Conservation (phyloP, 2,888 invertebrate species). For the Athalia cordata region DNA sequence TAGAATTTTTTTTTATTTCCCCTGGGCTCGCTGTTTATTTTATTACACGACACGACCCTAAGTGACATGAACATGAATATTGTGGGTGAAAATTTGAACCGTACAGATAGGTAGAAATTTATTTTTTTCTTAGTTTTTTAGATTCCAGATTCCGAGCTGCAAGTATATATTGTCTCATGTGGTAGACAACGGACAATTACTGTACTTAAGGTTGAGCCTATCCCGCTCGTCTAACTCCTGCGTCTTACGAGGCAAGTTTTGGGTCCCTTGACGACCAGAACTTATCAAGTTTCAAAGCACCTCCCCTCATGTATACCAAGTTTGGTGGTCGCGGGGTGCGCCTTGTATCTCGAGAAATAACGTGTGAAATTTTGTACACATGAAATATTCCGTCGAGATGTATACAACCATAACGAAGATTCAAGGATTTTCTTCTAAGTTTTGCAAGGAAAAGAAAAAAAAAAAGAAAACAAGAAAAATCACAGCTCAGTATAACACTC, state of each 20-base stretch:
- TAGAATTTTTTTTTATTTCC: too few species aligned
- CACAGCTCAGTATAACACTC: too few species aligned
- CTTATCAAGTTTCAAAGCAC: conserved; percentile 30
- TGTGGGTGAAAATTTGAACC: too few species aligned
- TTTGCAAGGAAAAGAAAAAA: not conserved
- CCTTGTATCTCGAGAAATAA: not conserved
- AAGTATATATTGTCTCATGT: not conserved
- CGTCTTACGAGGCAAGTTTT: conserved; percentile 9
- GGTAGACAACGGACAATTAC: conserved; percentile 25
- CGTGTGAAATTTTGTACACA: not conserved
- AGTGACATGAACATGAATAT: too few species aligned
- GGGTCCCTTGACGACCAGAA: conserved; percentile 25
- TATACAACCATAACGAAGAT: not conserved
- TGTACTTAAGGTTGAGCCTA: conserved; percentile 14
- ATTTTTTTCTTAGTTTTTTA: not conserved
- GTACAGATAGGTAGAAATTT: too few species aligned
- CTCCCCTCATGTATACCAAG: not conserved
- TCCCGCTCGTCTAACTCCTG: not conserved
- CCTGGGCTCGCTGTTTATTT: too few species aligned
- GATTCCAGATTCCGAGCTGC: not conserved
- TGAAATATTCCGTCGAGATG: not conserved
- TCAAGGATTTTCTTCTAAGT: too few species aligned
- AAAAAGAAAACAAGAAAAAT: not conserved
- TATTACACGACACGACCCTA: too few species aligned
- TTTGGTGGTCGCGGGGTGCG: not conserved